Conservation (phyloP, 2,113 vertebrate genomes). For the Nothobranchius furzeri region DNA sequence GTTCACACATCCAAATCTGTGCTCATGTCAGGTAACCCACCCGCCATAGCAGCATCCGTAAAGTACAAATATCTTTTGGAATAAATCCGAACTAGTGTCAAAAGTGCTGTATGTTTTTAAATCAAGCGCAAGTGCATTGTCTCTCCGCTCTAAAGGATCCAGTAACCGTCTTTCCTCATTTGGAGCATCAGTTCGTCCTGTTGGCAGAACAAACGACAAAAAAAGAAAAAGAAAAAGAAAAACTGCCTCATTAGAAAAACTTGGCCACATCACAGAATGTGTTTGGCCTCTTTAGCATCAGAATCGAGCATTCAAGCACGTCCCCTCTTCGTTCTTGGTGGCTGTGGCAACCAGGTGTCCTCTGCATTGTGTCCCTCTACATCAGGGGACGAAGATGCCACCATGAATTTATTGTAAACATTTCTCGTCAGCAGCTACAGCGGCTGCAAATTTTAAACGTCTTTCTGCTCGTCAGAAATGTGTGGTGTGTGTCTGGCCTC, state of each 20-base stretch:
- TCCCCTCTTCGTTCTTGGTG: constrained; percentile 6
- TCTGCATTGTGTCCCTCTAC: neutral
- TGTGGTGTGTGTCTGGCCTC: constrained; percentile 16
- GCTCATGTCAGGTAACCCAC: constrained; percentile 50
- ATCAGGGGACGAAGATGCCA: constrained; percentile 10
- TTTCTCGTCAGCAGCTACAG: constrained; percentile 42
- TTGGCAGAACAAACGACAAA: neutral
- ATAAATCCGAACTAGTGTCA: constrained; percentile 56
- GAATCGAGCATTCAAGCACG: neutral
- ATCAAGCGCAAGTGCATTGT: constrained; percentile 24
- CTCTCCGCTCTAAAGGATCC: constrained; percentile 33
- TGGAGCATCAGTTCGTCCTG: constrained; percentile 11
- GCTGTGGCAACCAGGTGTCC: constrained; percentile 28
- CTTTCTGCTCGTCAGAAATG: constrained; percentile 47
- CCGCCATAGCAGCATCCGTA: constrained; percentile 45
- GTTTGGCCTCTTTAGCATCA: constrained; percentile 17
- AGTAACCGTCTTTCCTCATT: constrained; percentile 33
- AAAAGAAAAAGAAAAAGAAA: neutral
- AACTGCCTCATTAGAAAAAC: neutral
- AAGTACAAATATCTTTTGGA: constrained; percentile 51
- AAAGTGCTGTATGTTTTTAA: constrained; percentile 64
- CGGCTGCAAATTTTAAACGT: constrained; percentile 25
- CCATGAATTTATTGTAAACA: constrained; percentile 61
- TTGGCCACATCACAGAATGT: constrained; percentile 1
- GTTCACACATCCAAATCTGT: constrained; percentile 62